Conservation (phyloP, 2,888 invertebrate genomes). For the Catocala nupta region DNA sequence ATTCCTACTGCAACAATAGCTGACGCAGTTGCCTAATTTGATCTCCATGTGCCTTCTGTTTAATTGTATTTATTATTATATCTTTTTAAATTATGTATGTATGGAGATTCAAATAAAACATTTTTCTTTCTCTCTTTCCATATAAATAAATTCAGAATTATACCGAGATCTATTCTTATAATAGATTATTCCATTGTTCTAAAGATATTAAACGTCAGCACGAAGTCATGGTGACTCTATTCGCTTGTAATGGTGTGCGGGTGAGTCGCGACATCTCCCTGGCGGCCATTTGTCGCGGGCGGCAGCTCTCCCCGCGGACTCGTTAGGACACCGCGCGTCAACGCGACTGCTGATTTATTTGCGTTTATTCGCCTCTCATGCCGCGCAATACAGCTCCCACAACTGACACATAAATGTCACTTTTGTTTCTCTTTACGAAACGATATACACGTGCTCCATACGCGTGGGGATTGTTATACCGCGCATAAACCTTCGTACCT, state of each 20-base stretch:
- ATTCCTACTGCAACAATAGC: too few relatives aligned
- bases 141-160: too few relatives aligned
- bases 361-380: slow-evolving; percentile 50
- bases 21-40: too few relatives aligned
- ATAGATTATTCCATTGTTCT: too few relatives aligned
- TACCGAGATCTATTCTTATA: too few relatives aligned
- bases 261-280: slow-evolving; percentile 62
- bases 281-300: slow-evolving; percentile 78
- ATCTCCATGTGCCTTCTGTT: too few relatives aligned
- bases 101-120: too few relatives aligned
- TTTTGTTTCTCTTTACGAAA: slow-evolving; percentile 81
- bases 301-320: slow-evolving; percentile 68
- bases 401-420: slow-evolving; percentile 85
- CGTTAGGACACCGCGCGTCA: slow-evolving; percentile 74
- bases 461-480: slow-evolving; percentile 39
- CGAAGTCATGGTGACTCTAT: slow-evolving; percentile 39
- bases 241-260: slow-evolving; percentile 43
- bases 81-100: too few relatives aligned
- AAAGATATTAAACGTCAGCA: neutral
- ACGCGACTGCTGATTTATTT: slow-evolving; percentile 76
- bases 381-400: slow-evolving; percentile 59
- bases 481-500: too few relatives aligned
- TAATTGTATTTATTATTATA: too few relatives aligned
- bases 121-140: too few relatives aligned
- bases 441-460: slow-evolving; percentile 66